Base-by-base conservation (phyloP, 2,797 vertebrate species). In the Microctenopoma steveboyesi region DNA sequence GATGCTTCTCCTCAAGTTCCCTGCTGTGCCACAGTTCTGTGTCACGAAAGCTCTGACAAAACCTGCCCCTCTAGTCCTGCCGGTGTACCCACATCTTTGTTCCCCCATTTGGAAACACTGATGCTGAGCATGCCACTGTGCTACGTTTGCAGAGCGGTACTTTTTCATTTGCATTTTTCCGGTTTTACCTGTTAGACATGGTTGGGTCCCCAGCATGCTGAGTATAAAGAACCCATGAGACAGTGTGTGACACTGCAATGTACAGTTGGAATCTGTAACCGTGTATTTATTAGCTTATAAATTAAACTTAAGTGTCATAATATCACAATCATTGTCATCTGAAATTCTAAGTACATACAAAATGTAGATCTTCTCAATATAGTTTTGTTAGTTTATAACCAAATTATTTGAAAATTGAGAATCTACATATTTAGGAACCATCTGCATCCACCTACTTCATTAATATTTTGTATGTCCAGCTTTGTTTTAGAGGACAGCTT, bases 171-270 rank as follows among this genome's bases (percentile, higher is more conserved):
- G 39, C 0, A 8, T 71, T 76, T 11, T 50, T 81, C 78, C 50
- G 56, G 74, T 76, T 75, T 33, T 49, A 61, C 80, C 65, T 59
- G 73, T 25, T 39, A 18, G 18, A 69, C 64, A 0, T 50, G 69
- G 52, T 49, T 61, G 4, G 13, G 8, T 65, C 15, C 14, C 50
- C 43, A 27, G n/a, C 16, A 40, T 39, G 8, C 69, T n/a, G 22
- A 15, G 2, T 28, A 5, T 22, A 39, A 42, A 59, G 3, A 13
- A 67, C 16, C 27, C 30, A 6, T 33, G 30, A 33, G 30, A 33
- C 30, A 33, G 4, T 51, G 22, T 46, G 56, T 57, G 39, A 60
- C 40, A 51, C 8, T 35, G 45, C 46, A 56, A 6, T 35, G 11
- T n/a, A 35, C 14, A 43, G 5, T 18, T 72, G 28, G 22, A 43